Conservation (phyloP, 2,113 vertebrate genomes). For the Leucosticte australis region DNA sequence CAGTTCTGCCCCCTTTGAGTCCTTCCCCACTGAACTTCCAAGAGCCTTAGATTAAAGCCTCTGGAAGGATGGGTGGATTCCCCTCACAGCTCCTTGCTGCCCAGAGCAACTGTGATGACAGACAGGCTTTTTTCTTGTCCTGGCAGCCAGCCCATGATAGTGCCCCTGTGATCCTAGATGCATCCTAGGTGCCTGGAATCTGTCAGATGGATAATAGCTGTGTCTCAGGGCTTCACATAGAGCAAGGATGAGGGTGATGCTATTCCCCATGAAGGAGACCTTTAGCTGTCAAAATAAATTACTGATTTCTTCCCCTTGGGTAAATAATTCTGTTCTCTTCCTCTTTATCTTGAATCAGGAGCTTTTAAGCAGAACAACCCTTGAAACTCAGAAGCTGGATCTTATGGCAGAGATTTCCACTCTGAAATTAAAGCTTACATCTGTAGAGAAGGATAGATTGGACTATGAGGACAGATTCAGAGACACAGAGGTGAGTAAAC, state of each 20-base stretch:
- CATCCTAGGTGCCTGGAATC: neutral
- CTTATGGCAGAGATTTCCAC: conserved; percentile 93
- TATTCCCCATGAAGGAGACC: neutral
- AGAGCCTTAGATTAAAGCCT: conserved; percentile 19
- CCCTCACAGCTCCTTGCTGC: neutral
- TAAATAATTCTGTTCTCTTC: neutral
- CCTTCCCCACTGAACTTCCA: conserved; percentile 9
- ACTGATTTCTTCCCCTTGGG: neutral
- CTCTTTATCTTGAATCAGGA: conserved; percentile 76
- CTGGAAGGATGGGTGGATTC: neutral
- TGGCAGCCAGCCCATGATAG: neutral
- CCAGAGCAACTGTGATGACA: neutral
- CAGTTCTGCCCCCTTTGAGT: neutral
- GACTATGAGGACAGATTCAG: conserved; percentile 88
- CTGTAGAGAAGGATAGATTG: conserved; percentile 86
- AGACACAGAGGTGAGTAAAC: conserved; percentile 85
- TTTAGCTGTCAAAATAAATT: neutral
- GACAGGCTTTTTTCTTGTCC: neutral
- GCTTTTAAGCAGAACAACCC: conserved; percentile 86
- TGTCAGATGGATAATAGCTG: neutral
- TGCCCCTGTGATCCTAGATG: neutral
- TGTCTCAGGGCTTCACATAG: neutral
- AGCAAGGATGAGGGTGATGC: neutral
- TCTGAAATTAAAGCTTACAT: conserved; percentile 89
- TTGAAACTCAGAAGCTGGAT: conserved; percentile 94